These are phyloP conservation scores for Zaprionus kolodkinae DNA, from an alignment of 1,140 invertebrate genomes.

Conservation along the genomic window DNA sequence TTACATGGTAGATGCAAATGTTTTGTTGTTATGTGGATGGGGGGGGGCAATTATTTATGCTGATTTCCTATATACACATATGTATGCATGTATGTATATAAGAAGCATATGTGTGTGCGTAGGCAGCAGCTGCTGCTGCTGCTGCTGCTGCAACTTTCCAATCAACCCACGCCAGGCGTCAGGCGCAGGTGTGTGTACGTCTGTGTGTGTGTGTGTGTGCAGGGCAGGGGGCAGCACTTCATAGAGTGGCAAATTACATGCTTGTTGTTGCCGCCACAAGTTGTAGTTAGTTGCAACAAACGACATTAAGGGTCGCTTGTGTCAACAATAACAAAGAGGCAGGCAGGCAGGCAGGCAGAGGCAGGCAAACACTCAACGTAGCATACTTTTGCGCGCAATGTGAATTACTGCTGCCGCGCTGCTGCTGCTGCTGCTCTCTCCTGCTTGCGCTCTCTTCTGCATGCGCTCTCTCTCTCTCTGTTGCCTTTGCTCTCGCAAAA, in stretches of 20 bases:
- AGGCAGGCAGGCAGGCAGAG: conserved; percentile 15
- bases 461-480: background rate
- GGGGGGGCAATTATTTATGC: background rate
- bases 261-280: conserved; percentile 14
- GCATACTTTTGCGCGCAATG: conserved; percentile 37
- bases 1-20: background rate
- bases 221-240: background rate
- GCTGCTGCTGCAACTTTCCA: conserved; percentile 3
- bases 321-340: conserved; percentile 46
- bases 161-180: background rate
- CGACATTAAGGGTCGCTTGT: conserved; percentile 45
- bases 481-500: background rate
- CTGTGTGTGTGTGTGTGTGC: too few relatives aligned
- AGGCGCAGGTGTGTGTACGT: too few relatives aligned
- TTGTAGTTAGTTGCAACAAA: conserved; percentile 42
- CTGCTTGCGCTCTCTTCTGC: background rate
- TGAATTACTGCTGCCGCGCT: background rate
- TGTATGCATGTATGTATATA: background rate
- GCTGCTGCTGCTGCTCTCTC: background rate
- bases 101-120: background rate
- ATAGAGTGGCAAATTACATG: conserved; percentile 3
- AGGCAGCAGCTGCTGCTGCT: background rate
- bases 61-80: background rate
- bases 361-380: conserved; percentile 10
- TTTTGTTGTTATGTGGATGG: background rate